Conservation (phyloP, 2,888 invertebrate genomes). For the Troides oblongomaculatus region DNA sequence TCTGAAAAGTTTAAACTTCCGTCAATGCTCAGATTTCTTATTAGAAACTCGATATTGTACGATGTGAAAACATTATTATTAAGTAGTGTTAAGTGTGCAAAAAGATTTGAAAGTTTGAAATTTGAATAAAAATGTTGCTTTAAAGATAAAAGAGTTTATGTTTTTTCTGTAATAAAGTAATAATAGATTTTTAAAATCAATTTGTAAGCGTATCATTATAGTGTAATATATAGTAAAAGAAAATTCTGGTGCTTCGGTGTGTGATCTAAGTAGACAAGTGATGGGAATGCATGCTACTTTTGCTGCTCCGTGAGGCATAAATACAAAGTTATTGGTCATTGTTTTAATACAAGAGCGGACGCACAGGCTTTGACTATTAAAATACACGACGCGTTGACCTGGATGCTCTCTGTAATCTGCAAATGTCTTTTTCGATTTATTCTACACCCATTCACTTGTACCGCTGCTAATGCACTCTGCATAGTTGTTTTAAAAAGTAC, state of each 20-base stretch:
- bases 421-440: conserved; percentile 40
- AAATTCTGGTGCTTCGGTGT: conserved; percentile 7
- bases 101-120: no score
- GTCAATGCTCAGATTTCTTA: conserved; percentile 29
- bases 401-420: conserved; percentile 48
- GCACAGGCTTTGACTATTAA: conserved; percentile 60
- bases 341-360: conserved; percentile 66
- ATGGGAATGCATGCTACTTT: conserved; percentile 45
- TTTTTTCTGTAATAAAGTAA: background rate
- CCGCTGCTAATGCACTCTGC: background rate
- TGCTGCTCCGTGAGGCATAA: conserved; percentile 62
- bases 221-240: conserved; percentile 8
- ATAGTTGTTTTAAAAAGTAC: no score
- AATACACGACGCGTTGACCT: conserved; percentile 62
- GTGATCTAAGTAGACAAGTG: conserved; percentile 27
- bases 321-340: conserved; percentile 73
- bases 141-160: no score
- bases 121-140: no score
- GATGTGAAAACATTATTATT: background rate
- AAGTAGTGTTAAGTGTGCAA: background rate
- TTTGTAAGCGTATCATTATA: background rate
- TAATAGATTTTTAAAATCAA: background rate
- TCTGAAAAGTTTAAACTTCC: conserved; percentile 59
- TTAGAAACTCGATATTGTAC: background rate
- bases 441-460: conserved; percentile 34